A percentile compares a stretch with the other conserved stretches of the same genome.
Evolutionary conservation across 2,797 vertebrate species (phyloP).

Genomic region (Ibycter americanus): DNA sequence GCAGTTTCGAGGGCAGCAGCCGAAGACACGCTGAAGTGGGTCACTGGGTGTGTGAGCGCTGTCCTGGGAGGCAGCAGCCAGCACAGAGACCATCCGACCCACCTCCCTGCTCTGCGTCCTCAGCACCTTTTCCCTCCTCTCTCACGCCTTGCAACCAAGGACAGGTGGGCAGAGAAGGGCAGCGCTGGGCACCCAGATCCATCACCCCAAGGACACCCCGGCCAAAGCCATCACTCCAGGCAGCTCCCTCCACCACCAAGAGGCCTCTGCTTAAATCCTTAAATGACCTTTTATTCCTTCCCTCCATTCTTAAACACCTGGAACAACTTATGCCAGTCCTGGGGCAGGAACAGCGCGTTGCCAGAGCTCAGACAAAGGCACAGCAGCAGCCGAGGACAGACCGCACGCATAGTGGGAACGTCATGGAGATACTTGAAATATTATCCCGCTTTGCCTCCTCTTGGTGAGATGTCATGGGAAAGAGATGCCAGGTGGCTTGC

Average conservation of each 20-base stretch:
- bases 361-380: not conserved
- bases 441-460: not conserved
- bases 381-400: not conserved
- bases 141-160: not conserved
- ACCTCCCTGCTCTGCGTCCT: rapidly evolving
- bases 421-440: rapidly evolving
- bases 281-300: not conserved
- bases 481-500: not conserved
- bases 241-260: not conserved
- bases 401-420: not conserved
- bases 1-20: not conserved
- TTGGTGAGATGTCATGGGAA: not conserved
- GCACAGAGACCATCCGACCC: not conserved
- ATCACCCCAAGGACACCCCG: not conserved
- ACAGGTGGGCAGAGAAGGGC: not conserved
- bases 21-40: not conserved
- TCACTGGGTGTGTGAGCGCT: rapidly evolving
- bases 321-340: not conserved
- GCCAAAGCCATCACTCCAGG: not conserved
- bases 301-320: not conserved
- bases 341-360: not conserved
- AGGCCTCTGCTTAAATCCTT: not conserved
- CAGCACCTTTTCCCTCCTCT: too few relatives aligned
- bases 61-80: not conserved
- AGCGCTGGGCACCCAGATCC: not conserved